Conservation (phyloP, 2,113 vertebrate genomes). For the Amphiprion percula region DNA sequence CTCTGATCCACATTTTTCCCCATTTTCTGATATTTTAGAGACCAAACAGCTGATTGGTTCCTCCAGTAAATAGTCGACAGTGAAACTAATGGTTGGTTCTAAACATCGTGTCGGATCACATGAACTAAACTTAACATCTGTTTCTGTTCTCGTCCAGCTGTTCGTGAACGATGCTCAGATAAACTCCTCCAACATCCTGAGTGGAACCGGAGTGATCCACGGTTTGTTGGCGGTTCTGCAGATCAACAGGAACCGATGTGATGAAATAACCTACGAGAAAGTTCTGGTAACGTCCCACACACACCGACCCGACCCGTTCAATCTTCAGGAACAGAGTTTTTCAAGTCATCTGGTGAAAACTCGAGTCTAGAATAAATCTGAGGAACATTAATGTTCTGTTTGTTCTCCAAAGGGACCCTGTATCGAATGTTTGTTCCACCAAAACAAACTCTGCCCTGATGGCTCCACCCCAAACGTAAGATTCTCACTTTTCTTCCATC, state of each 20-base stretch:
- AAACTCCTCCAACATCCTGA: constrained; percentile 86
- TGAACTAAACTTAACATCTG: no score
- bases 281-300: constrained; percentile 35
- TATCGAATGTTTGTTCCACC: constrained; percentile 67
- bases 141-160: constrained; percentile 79
- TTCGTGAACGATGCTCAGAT: constrained; percentile 90
- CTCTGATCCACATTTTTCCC: no score
- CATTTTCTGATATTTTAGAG: no score
- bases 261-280: constrained; percentile 63
- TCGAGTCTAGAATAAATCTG: no score
- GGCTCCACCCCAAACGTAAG: constrained; percentile 77
- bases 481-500: neutral
- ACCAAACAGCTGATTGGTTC: no score
- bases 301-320: no score
- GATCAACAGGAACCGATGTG: constrained; percentile 92
- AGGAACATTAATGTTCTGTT: neutral
- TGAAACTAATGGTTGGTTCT: no score
- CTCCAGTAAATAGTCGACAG: no score
- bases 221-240: constrained; percentile 88
- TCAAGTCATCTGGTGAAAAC: no score
- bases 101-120: no score
- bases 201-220: constrained; percentile 92
- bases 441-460: constrained; percentile 79
- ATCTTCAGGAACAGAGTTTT: no score
- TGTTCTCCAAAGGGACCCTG: constrained; percentile 70